Evolutionary conservation across 2,113 vertebrate species (phyloP), one percentile per base, ranked within the genome.

Genomic region (Bostrychus sinensis): DNA sequence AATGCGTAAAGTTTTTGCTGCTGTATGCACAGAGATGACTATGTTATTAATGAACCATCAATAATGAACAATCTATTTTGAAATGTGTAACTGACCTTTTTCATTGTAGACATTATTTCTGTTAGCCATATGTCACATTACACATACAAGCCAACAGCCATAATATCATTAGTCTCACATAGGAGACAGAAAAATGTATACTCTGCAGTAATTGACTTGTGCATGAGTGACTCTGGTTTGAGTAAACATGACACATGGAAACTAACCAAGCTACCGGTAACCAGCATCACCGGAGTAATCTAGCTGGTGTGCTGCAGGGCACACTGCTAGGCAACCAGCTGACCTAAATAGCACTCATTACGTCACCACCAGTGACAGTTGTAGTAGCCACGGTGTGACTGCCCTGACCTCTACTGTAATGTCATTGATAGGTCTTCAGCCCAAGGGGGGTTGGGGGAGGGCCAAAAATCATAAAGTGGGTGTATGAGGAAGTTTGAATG

Each of bases 281-380:
- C 86, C 78, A 84, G 58, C 70, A 72, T 66, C 78, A 59, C 45
- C 55, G 41, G 50, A 39, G 72, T 80, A 86, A 83, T 82, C 80
- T 82, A 82, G 76, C 73, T 68, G 86, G 83, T 84, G 78, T 72
- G 78, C 79, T 74, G 61, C 77, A 72, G 72, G 83, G 75, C 70
- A 79, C 81, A 87, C 77, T 84, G 85, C 86, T 90, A 89, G 77
- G 85, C 86, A 88, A 89, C 87, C 82, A 75, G 80, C 74, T 90
- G 89, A 90, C 89, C 89, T 88, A 91, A 86, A 91, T 89, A 89
- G 71, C 83, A 77, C 9, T 66, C 68, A 56, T 88, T 88, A 85
- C 74, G 75, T 90, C 89, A 88, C 70, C 32, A 43, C 39, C 66
- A 83, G 79, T 72, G 78, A 73, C 80, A 78, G 80, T 84, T 74